phyloP scores from a whole-genome alignment of 2,888 invertebrate genomes.

The Mesochorus sp. region DNA sequence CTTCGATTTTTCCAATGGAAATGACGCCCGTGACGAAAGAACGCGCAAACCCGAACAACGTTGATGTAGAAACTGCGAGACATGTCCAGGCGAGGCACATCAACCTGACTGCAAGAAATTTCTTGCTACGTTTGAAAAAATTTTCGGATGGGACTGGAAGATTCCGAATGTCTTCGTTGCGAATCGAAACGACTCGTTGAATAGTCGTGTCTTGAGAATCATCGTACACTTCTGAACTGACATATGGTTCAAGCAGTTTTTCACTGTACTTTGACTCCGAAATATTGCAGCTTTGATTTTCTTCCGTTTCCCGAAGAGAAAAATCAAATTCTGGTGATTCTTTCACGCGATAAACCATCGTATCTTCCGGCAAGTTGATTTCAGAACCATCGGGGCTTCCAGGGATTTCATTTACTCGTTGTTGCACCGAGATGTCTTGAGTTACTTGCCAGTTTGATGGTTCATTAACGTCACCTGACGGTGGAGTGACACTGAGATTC shows the following conservation, averaged over 20 bases:
- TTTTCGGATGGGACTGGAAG: not conserved
- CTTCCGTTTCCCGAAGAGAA: not conserved
- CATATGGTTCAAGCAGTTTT: not conserved
- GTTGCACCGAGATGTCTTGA: not conserved
- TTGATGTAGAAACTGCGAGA: not conserved
- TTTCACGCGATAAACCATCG: not conserved
- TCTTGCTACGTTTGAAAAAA: not conserved
- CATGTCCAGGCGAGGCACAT: not conserved
- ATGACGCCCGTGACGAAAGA: not conserved
- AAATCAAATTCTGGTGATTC: not conserved
- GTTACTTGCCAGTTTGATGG: not conserved
- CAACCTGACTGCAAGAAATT: not conserved
- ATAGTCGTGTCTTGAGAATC: not conserved
- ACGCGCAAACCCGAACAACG: not conserved
- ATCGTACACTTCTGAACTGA: not conserved
- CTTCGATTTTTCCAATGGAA: not conserved
- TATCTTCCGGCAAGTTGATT: slow-evolving; percentile 59
- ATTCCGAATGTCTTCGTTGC: not conserved
- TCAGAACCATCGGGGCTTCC: slow-evolving; percentile 45
- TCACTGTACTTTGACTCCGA: not conserved
- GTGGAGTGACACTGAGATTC: slow-evolving; percentile 48
- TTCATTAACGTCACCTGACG: not conserved
- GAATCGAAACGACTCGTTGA: not conserved
- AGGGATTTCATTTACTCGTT: not conserved
- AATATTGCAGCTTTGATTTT: not conserved